A percentile compares a stretch with the other conserved stretches of the same genome.
Conservation (phyloP, 2,888 invertebrate genomes). For the Antheraea yamamai region DNA sequence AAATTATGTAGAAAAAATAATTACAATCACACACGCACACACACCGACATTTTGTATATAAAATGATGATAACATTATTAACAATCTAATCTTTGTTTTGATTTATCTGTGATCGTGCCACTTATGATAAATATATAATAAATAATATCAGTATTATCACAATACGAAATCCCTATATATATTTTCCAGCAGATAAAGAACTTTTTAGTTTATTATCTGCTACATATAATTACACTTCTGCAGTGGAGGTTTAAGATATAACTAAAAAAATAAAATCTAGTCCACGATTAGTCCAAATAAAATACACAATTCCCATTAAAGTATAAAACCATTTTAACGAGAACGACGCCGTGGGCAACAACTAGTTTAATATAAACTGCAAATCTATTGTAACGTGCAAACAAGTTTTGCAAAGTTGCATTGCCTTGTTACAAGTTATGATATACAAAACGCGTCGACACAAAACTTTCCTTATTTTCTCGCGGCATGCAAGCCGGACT, state of each 20-base stretch:
- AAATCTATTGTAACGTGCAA: background rate
- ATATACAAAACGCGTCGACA: constrained; percentile 33
- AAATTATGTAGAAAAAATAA: background rate
- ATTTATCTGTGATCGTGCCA: background rate
- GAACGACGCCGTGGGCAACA: background rate
- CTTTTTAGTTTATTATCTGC: too few relatives aligned
- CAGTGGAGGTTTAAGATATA: too few relatives aligned
- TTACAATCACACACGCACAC: background rate
- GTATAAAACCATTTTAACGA: background rate
- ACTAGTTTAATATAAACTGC: background rate
- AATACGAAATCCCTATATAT: too few relatives aligned
- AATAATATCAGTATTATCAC: background rate
- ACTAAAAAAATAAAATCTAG: too few relatives aligned
- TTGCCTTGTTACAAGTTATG: constrained; percentile 37
- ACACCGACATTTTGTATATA: background rate
- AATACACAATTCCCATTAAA: background rate
- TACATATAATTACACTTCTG: too few relatives aligned
- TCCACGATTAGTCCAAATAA: too few relatives aligned
- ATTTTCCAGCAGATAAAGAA: too few relatives aligned
- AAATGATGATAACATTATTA: background rate
- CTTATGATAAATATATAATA: background rate
- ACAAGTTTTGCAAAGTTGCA: constrained; percentile 12
- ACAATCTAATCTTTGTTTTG: background rate
- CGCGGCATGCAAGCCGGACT: constrained; percentile 37
- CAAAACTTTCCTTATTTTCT: constrained; percentile 49